Conservation (phyloP, 92 coral and sea anemone species). For the Porites rus region DNA sequence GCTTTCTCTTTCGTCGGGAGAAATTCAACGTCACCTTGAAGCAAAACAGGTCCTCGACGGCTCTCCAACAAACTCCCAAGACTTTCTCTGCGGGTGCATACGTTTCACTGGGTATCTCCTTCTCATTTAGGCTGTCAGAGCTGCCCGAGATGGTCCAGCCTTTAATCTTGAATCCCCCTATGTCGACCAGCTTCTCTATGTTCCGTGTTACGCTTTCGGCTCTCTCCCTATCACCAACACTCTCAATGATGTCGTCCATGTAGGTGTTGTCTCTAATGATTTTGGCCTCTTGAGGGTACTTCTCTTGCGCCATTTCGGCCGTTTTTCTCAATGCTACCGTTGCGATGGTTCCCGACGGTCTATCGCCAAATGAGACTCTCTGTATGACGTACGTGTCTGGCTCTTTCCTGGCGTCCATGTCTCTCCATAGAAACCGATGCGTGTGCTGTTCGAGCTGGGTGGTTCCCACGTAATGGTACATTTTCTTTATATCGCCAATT, state of each 20-base stretch:
- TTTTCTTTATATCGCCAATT: constrained; percentile 57
- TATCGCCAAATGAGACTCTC: too few species aligned
- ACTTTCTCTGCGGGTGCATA: neutral
- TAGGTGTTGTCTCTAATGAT: neutral
- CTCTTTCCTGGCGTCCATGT: too few species aligned
- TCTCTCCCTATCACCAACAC: neutral
- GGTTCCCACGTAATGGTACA: constrained; percentile 64
- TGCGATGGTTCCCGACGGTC: too few species aligned
- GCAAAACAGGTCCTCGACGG: neutral
- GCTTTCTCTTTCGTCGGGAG: constrained; percentile 19
- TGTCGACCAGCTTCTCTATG: neutral
- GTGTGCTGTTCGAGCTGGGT: constrained; percentile 64
- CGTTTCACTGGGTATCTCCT: neutral
- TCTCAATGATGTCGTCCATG: constrained; percentile 9
- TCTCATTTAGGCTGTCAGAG: neutral
- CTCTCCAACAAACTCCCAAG: neutral
- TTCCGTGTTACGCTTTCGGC: neutral
- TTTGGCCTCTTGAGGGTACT: neutral
- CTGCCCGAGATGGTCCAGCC: neutral
- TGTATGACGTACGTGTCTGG: too few species aligned
- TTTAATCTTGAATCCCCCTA: neutral
- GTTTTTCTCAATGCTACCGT: neutral
- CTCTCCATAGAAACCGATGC: neutral
- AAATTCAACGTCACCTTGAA: constrained; percentile 37
- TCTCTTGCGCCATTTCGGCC: neutral